Evolutionary conservation across 2,888 invertebrate species (phyloP).

Genomic region (Eupithecia centaureata): DNA sequence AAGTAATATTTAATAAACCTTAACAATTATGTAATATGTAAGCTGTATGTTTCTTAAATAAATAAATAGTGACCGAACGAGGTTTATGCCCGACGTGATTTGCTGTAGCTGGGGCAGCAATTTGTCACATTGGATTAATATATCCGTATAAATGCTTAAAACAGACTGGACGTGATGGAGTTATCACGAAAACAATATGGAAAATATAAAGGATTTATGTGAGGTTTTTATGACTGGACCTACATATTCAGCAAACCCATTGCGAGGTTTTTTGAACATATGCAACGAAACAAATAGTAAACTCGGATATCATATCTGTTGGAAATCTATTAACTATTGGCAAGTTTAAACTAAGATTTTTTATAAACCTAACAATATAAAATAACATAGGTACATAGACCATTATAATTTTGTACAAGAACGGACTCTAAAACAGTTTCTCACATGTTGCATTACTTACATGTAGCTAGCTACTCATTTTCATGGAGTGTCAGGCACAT

Average conservation of each 20-base stretch:
- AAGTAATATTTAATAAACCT: no score
- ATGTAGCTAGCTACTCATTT: constrained; percentile 62
- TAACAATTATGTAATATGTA: no score
- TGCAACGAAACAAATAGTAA: background rate
- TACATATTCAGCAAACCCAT: background rate
- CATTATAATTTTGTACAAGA: constrained; percentile 35
- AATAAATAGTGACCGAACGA: background rate
- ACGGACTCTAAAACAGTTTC: background rate
- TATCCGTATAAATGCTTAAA: constrained; percentile 26
- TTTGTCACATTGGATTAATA: constrained; percentile 36
- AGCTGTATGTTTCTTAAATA: no score
- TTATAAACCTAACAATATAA: constrained; percentile 20
- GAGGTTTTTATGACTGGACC: no score
- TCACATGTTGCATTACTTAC: constrained; percentile 30
- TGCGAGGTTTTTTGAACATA: background rate
- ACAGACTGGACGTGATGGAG: constrained; percentile 26
- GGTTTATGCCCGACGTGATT: constrained; percentile 27
- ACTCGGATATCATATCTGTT: background rate
- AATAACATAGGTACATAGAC: constrained; percentile 50
- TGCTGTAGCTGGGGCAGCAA: constrained; percentile 26
- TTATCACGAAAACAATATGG: constrained; percentile 33
- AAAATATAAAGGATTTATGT: no score
- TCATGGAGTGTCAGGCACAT: constrained; percentile 71
- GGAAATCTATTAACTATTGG: background rate
- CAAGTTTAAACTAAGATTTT: no score